Evolutionary conservation across 2,113 vertebrate genomes (phyloP), one percentile per base, ranked within the genome.

Genomic region (Nerophis lumbriciformis): DNA sequence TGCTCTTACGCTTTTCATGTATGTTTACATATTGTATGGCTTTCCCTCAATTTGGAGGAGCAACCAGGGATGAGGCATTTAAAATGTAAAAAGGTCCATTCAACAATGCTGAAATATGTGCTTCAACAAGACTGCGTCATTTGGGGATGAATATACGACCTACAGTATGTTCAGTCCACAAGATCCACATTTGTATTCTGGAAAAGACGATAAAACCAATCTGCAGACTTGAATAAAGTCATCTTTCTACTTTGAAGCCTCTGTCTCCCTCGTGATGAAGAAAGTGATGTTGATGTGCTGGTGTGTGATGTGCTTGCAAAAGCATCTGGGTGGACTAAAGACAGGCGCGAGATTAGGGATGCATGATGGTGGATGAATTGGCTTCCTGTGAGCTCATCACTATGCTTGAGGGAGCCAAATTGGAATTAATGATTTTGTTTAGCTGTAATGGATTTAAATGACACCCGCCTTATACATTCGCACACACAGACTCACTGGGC

Each of bases 341-440:
- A 12, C 4, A 11, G 6, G 42, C 3, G 10, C 11, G 12, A 64
- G 50, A 77, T 66, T 19, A 73, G 60, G 28, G 42, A 59, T 36
- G 36, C 51, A 60, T 60, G 66, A 59, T 42, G 61, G 44, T 9
- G 53, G 55, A 67, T 58, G 36, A 77, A 72, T 49, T 58, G 57
- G 1, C 8, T 53, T 66, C 42, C 60, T 54, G 53, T 45, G 35
- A 55, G 28, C 13, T 10, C 55, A 59, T 68, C 59, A 39, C 50
- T 59, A 16, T 2, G 51, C 63, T 12, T 58, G 57, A 66, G 61
- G 8, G 12, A 74, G 67, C 48, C 69, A 53, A 70, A 76, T 69
- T 51, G 69, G 66, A 67, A 78, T 65, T 48, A 75, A 72, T 66
- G 62, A 68, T 74, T 76, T 73, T 76, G 38, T 67, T 79, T 81